Evolutionary conservation across 2,797 vertebrate genomes (phyloP).

Genomic region (Brachyrhaphis roseni): DNA sequence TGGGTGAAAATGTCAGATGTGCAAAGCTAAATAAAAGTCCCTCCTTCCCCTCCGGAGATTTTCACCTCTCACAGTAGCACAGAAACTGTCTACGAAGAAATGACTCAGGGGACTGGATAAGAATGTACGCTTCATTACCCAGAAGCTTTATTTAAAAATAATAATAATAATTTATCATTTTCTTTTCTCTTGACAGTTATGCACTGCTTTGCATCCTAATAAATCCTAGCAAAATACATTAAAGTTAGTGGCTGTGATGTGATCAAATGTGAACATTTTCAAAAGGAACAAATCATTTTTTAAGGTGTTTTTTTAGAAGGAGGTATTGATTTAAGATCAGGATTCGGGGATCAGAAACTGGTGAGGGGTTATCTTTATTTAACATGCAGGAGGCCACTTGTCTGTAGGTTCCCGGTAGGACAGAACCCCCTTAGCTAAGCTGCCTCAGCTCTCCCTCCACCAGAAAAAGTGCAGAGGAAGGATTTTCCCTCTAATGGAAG

Average conservation of each 20-base stretch:
- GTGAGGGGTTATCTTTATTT: constrained; percentile 61
- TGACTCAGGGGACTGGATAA: background rate
- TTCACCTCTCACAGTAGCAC: background rate
- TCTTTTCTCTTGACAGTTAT: background rate
- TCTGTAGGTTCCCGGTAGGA: constrained; percentile 71
- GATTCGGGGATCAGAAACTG: constrained; percentile 41
- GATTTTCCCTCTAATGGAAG: constrained; percentile 70
- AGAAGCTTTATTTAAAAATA: background rate
- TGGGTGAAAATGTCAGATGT: background rate
- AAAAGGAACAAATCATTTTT: background rate
- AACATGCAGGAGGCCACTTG: constrained; percentile 76
- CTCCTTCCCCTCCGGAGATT: background rate
- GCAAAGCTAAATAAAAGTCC: background rate
- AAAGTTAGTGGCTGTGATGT: background rate
- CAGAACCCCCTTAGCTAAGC: constrained; percentile 66
- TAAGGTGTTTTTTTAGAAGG: constrained; percentile 6
- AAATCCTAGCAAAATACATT: background rate
- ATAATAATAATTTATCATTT: background rate
- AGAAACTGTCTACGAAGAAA: background rate
- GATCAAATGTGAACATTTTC: background rate
- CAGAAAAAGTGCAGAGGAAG: constrained; percentile 76
- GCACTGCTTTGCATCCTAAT: background rate
- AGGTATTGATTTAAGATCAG: constrained; percentile 58
- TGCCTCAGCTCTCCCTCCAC: constrained; percentile 70
- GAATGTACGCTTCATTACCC: background rate